Evolutionary conservation across 53 echinoderm and acorn worm species (phyloP), one percentile per base, ranked within the genome.

Genomic region (Holothuria scabra): DNA sequence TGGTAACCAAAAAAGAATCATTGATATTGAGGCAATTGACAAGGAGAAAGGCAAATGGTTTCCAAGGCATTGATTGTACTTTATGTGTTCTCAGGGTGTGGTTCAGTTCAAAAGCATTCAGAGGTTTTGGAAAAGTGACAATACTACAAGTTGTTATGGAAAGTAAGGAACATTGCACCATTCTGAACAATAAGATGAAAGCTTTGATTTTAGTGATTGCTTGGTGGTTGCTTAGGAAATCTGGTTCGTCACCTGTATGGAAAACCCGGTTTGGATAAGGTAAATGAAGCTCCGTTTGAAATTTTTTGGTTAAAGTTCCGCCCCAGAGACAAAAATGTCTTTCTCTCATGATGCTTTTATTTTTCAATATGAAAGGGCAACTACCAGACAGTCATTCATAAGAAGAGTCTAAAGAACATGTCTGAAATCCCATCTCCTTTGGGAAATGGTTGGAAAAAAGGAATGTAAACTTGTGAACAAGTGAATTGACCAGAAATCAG

Each of bases 41-140:
- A 29, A 78, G 37, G 25, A 78, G 26, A 12, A 22, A 21, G 32
- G 23, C 26, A 28, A 22, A 32, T 23, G 22, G 56, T 48, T 49
- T 46, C 65, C n/a, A 66, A 23, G n/a, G 33, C 82, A 8, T 21
- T 66, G 33, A 84, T 70, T 71, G 70, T 70, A 30, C 46, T 70
- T 1, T 70, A 70, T 38, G 28, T 29, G 28, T 46, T 84, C 74
- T 74, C 85, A 25, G 72, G 85, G 23, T 71, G 67, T 46, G 68
- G 74, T 52, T 68, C 70, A 21, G 84, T 70, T n/a, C n/a, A 8
- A 84, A 70, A 23, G 34, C 70, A n/a, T 48, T 87, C 52, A 78
- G 60, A 30, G 91, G 91, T 66, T 78, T 67, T 44, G 67, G 84
- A n/a, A 84, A 84, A 60, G 57, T 41, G 56, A 74, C 49, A 35